These are phyloP conservation scores for Festucalex cinctus DNA, from an alignment of 2,113 vertebrate genomes.

Conservation along the genomic window DNA sequence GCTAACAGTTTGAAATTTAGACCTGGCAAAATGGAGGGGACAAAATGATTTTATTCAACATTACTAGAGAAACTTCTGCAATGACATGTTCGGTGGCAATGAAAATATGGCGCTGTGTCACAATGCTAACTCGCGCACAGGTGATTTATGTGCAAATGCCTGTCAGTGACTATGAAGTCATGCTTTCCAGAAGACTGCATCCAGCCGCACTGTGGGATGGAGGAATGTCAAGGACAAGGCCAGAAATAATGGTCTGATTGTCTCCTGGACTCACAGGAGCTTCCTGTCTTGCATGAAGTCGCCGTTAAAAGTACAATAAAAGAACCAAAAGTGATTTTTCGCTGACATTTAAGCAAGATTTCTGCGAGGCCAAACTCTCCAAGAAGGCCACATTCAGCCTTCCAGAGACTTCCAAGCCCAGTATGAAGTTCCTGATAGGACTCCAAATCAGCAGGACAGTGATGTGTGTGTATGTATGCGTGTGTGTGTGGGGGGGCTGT, in stretches of 20 bases:
- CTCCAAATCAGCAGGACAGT: background rate
- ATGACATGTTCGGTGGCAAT: conserved; percentile 28
- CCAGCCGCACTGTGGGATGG: conserved; percentile 86
- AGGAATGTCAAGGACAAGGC: conserved; percentile 97
- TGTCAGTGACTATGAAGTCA: conserved; percentile 95
- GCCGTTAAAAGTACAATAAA: background rate
- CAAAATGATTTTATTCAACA: conserved; percentile 26
- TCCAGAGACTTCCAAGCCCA: background rate
- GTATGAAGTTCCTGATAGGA: conserved; percentile 1
- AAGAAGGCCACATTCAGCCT: background rate
- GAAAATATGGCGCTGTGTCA: conserved; percentile 31
- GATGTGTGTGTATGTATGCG: background rate
- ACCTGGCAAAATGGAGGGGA: background rate
- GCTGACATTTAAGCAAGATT: background rate
- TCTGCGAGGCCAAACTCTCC: background rate
- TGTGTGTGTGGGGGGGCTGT: conserved; percentile 29
- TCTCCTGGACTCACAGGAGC: conserved; percentile 44
- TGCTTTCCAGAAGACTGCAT: conserved; percentile 88
- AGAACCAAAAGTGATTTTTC: background rate
- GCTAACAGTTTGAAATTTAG: conserved; percentile 19
- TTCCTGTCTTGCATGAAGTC: conserved; percentile 6
- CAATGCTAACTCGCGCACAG: conserved; percentile 63
- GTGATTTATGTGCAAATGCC: conserved; percentile 93
- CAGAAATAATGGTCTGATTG: conserved; percentile 67
- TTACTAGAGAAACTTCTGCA: conserved; percentile 35